Evolutionary conservation across 1,140 invertebrate genomes (phyloP).

Genomic region (Trachelipus rathkii): DNA sequence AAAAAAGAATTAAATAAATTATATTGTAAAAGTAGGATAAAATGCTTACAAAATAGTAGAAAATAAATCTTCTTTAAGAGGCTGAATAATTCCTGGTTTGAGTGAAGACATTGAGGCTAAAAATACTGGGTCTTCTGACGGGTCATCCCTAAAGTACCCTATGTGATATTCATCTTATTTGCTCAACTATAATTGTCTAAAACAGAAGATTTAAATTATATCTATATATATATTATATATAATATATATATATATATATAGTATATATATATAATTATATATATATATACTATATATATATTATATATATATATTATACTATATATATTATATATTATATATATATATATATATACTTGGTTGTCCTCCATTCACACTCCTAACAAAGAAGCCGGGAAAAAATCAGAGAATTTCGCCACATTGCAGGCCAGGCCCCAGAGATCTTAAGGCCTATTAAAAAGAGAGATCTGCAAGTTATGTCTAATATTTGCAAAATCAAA

Average conservation of each 20-base stretch:
- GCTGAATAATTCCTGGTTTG: conserved; percentile 64
- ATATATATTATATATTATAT: no score
- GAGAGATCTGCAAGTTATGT: no score
- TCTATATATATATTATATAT: no score
- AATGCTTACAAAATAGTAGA: conserved; percentile 68
- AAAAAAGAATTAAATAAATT: background rate
- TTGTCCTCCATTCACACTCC: no score
- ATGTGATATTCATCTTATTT: conserved; percentile 70
- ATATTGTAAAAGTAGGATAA: background rate
- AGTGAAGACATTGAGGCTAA: conserved; percentile 69
- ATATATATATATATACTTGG: background rate
- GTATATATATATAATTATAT: no score
- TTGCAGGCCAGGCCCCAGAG: no score
- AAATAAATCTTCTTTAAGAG: conserved; percentile 78
- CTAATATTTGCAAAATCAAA: no score
- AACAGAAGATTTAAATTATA: background rate
- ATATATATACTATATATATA: no score
- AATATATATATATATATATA: no score
- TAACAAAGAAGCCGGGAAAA: background rate
- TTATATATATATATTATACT: no score
- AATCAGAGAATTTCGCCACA: no score
- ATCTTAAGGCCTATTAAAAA: no score
- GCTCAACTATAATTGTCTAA: conserved; percentile 66
- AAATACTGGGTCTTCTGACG: conserved; percentile 67
- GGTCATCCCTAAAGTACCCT: conserved; percentile 83